Conservation (phyloP, 2,888 invertebrate genomes). For the Apodemia zela region DNA sequence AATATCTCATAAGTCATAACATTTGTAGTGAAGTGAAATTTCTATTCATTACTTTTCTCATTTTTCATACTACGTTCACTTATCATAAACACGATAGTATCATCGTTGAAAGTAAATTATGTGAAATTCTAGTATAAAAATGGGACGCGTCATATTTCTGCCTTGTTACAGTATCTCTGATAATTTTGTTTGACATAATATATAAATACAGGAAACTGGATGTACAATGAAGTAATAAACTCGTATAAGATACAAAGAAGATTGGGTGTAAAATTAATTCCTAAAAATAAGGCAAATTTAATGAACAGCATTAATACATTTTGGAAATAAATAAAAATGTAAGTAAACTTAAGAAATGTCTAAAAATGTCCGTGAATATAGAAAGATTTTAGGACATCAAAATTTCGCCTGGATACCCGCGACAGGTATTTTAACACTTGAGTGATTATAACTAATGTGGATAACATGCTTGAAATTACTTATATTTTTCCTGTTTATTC, state of each 20-base stretch:
- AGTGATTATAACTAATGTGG: too few species aligned
- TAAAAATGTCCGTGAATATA: too few species aligned
- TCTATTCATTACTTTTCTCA: conserved; percentile 35
- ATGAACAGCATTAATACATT: too few species aligned
- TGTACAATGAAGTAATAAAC: neutral
- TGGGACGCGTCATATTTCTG: conserved; percentile 28
- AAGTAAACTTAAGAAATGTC: too few species aligned
- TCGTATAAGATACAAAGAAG: neutral
- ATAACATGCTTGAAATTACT: too few species aligned
- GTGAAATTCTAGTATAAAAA: conserved; percentile 32
- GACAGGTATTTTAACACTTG: too few species aligned
- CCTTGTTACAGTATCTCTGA: conserved; percentile 25
- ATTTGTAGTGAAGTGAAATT: conserved; percentile 35
- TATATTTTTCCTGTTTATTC: too few species aligned
- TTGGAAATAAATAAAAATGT: too few species aligned
- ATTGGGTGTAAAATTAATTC: too few species aligned
- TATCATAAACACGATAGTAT: conserved; percentile 36
- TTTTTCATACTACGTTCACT: conserved; percentile 34
- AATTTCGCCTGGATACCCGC: too few species aligned
- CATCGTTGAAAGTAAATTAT: conserved; percentile 36
- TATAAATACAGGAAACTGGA: conserved; percentile 10
- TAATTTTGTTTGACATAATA: conserved; percentile 19
- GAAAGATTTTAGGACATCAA: too few species aligned
- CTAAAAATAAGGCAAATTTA: too few species aligned
- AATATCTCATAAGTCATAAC: conserved; percentile 23